These are phyloP conservation scores for Sciurus niger DNA, from an alignment of 2,113 vertebrate species.

Conservation along the genomic window DNA sequence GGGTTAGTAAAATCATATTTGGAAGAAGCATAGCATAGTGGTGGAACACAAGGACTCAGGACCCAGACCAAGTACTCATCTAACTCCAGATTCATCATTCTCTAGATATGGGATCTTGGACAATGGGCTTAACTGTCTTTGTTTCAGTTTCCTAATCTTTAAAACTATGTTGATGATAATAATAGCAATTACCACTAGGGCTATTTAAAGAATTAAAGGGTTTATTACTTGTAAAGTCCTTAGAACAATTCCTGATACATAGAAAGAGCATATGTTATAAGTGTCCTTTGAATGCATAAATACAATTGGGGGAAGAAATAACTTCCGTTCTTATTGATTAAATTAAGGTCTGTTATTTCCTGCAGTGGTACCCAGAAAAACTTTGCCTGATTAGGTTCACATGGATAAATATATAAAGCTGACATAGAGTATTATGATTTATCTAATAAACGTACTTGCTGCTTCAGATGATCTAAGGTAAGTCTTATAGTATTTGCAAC, in stretches of 20 bases:
- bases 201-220: not conserved
- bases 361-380: not conserved
- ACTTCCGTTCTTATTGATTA: not conserved
- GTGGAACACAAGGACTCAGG: not conserved
- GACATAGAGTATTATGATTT: not conserved
- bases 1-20: not conserved
- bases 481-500: not conserved
- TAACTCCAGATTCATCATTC: not conserved
- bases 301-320: not conserved
- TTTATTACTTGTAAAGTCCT: not conserved
- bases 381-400: not conserved
- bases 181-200: not conserved
- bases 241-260: not conserved
- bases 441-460: not conserved
- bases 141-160: not conserved
- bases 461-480: not conserved
- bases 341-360: not conserved
- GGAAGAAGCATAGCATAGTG: not conserved
- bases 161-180: not conserved
- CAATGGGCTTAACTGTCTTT: not conserved
- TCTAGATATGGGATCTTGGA: not conserved
- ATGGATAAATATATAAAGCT: constrained; percentile 4
- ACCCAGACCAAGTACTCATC: not conserved
- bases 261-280: not conserved
- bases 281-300: not conserved